Percentiles rank a stretch among this genome's conserved stretches.
Evolutionary conservation across 2,888 invertebrate genomes (phyloP).

Genomic region (Gastracanthus pulcherrimus): DNA sequence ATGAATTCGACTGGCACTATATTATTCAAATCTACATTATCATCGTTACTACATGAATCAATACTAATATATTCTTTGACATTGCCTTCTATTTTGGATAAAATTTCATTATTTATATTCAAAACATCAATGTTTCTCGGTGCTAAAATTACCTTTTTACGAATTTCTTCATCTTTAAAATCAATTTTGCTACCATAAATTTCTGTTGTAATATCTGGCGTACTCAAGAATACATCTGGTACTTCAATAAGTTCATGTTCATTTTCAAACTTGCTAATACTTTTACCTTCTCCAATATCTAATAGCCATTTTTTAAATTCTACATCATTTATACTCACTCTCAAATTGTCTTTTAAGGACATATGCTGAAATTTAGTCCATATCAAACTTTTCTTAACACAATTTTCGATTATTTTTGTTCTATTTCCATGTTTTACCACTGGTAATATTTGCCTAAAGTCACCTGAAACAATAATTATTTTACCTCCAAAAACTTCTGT

Average conservation of each 20-base stretch:
- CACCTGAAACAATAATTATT: constrained; percentile 31
- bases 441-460: constrained; percentile 21
- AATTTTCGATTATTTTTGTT: too few species aligned
- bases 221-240: not conserved
- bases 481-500: constrained; percentile 46
- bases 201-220: not conserved
- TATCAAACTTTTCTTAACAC: too few species aligned
- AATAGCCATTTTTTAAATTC: constrained; percentile 15
- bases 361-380: not conserved
- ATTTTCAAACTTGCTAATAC: not conserved
- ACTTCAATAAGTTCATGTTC: not conserved
- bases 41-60: not conserved
- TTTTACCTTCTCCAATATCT: not conserved
- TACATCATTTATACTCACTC: not conserved
- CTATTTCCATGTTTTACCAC: too few species aligned
- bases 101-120: too few species aligned
- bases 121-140: constrained; percentile 3
- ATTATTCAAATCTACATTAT: not conserved
- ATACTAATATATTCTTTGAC: not conserved
- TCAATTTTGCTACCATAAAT: not conserved
- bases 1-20: constrained; percentile 7
- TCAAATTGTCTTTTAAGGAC: not conserved
- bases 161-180: not conserved
- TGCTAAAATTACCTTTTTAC: not conserved
- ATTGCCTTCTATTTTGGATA: not conserved